Conservation (phyloP, 2,113 vertebrate species). For the Phodopus roborovskii region DNA sequence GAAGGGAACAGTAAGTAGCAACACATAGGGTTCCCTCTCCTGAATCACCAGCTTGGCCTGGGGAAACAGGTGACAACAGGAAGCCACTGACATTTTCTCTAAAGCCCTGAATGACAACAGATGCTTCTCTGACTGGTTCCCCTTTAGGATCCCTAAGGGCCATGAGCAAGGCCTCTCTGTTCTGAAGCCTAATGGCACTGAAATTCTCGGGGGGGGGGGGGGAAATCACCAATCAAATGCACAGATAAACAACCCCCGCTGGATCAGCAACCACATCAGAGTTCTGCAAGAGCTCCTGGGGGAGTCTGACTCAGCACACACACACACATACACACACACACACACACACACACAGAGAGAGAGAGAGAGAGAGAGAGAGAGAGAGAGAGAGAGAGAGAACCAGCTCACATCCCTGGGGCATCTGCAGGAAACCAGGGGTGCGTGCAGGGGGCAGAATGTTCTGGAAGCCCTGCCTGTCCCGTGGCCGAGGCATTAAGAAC, state of each 20-base stretch:
- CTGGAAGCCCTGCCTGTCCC: background rate
- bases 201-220: constrained; percentile 21
- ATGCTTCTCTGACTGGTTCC: background rate
- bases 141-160: background rate
- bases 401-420: background rate
- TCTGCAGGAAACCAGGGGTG: no score
- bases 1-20: background rate
- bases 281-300: background rate
- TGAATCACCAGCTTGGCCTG: background rate
- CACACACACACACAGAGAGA: background rate
- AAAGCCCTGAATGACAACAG: background rate
- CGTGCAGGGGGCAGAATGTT: background rate
- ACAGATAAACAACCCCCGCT: constrained; percentile 28
- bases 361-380: no score
- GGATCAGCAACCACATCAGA: background rate
- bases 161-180: background rate
- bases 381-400: no score
- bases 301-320: background rate
- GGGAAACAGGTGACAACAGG: background rate
- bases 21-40: background rate
- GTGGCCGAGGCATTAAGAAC: background rate
- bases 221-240: background rate
- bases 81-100: background rate
- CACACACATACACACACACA: no score
- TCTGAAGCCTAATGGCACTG: background rate